Percentiles rank a stretch among this genome's conserved stretches.
Conservation (phyloP, 2,888 invertebrate genomes). For the Mantis religiosa region DNA sequence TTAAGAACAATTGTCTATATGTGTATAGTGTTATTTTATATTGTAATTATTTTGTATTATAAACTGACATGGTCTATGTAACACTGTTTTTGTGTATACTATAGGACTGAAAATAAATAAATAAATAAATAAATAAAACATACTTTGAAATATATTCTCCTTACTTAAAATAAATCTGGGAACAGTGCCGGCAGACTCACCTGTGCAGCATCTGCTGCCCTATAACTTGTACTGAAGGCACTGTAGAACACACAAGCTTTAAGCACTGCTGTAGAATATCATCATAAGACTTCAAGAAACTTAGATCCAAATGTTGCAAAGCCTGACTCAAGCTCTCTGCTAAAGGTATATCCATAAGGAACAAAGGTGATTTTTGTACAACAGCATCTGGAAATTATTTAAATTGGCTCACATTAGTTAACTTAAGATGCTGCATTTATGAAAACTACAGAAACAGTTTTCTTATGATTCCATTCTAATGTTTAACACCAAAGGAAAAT, state of each 20-base stretch:
- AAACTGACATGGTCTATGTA: too few relatives aligned
- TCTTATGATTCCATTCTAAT: too few relatives aligned
- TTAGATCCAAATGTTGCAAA: slow-evolving; percentile 2
- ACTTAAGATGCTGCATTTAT: too few relatives aligned
- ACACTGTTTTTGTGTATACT: too few relatives aligned
- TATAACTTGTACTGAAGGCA: slow-evolving; percentile 47
- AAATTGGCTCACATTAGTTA: too few relatives aligned
- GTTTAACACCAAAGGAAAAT: too few relatives aligned
- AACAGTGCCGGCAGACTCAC: slow-evolving; percentile 37
- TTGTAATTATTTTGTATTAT: too few relatives aligned
- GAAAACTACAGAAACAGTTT: too few relatives aligned
- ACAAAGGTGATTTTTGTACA: neutral
- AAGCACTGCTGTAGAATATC: slow-evolving; percentile 44
- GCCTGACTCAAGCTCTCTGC: neutral
- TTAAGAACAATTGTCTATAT: too few relatives aligned
- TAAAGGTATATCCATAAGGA: neutral
- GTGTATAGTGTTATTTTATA: too few relatives aligned
- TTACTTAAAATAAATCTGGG: neutral
- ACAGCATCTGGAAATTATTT: neutral
- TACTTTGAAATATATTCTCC: neutral
- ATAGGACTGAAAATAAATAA: too few relatives aligned
- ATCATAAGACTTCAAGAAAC: neutral
- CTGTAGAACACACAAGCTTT: slow-evolving; percentile 43
- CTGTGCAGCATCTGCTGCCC: slow-evolving; percentile 47
- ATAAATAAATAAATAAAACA: too few relatives aligned